These are phyloP conservation scores for Bicyclus anynana DNA, from an alignment of 1,140 invertebrate genomes.

Conservation along the genomic window DNA sequence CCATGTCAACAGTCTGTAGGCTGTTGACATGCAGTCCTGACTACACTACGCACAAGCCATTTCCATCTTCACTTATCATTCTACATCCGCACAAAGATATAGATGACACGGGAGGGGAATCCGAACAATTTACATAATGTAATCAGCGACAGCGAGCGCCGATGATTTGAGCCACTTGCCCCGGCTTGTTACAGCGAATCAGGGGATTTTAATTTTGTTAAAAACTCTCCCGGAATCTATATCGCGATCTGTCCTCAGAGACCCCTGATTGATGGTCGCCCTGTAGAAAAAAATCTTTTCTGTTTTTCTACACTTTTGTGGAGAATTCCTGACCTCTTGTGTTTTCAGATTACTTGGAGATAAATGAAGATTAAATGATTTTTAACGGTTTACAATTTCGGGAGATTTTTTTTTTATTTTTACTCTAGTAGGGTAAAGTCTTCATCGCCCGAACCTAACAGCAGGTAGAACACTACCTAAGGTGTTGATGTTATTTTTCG, in stretches of 20 bases:
- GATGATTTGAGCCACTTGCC: conserved; percentile 58
- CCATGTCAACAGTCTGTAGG: too few species aligned
- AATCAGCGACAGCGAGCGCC: conserved; percentile 55
- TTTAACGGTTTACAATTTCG: background rate
- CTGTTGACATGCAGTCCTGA: too few species aligned
- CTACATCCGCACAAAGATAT: conserved; percentile 40
- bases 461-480: too few species aligned
- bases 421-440: too few species aligned
- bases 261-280: conserved; percentile 41
- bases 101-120: conserved; percentile 50
- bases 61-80: conserved; percentile 13
- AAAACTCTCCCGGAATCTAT: conserved; percentile 42
- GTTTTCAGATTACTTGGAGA: background rate
- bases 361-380: background rate
- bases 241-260: conserved; percentile 41
- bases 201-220: conserved; percentile 62
- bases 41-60: too few species aligned
- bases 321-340: background rate
- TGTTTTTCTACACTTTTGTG: background rate
- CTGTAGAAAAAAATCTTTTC: conserved; percentile 33
- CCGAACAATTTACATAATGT: conserved; percentile 67
- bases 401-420: too few species aligned
- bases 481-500: too few species aligned
- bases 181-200: conserved; percentile 41
- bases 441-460: too few species aligned